Base-by-base conservation (phyloP, 1,140 invertebrate genomes). In the Doryteuthis pealeii region DNA sequence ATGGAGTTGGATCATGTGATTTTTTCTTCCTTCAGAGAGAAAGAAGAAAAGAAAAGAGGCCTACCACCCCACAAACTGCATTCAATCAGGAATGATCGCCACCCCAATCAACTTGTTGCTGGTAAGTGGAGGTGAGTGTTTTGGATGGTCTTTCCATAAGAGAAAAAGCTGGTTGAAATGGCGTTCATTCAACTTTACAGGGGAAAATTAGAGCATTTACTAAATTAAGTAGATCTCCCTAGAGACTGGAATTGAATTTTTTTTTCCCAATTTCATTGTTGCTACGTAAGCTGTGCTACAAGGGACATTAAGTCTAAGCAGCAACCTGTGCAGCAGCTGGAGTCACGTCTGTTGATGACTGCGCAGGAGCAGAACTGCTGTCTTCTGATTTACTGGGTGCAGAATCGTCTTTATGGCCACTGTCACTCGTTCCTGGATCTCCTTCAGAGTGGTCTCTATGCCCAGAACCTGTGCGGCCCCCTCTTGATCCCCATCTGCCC, bases 401-500 rank as follows among this genome's bases (percentile, higher is more conserved):
- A 68, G 26, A 30, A 32, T 68, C 66, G 22, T 68, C 66, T 4
- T 68, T 31, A 18, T 68, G 28, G 30, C 28, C 30, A 32, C 32
- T 33, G 18, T 68, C 66, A 68, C 30, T 68, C 22, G 22, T 31
- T 68, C 30, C 30, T 32, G 32, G 66, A 28, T 68, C 30, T 14
- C 32, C 66, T 32, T 68, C 66, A 14, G 28, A 33, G 22, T 30
- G 66, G 6, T 68, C 66, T 32, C 66, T 68, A 4, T 68, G 66
- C n/a, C 32, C 30, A 22, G 66, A 68, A 40, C 35, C 35, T 40
- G 35, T 40, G 22, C 66, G 66, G 4, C 58, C 40, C 65, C 70
- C 69, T 31, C 45, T 30, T 54, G 28, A 62, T n/a, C 54, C 33
- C 70, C 54, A 54, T 74, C 75, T 68, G 40, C 74, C 72, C 30